Conservation (phyloP, 2,797 vertebrate genomes). For the Eremophila alpestris region DNA sequence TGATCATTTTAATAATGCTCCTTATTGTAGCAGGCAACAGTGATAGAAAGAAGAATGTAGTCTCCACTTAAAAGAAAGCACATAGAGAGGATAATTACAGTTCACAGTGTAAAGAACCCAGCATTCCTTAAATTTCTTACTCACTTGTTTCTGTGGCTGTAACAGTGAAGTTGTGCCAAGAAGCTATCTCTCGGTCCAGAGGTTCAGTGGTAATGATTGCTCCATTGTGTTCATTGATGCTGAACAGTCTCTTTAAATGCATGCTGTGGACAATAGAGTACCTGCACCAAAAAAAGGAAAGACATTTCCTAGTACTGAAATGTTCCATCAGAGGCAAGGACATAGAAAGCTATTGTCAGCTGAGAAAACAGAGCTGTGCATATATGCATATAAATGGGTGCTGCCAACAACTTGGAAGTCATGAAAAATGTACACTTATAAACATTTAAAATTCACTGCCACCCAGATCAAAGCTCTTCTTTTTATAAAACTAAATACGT, state of each 20-base stretch:
- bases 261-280: slow-evolving; percentile 83
- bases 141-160: slow-evolving; percentile 89
- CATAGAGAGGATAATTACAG: slow-evolving; percentile 36
- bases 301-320: background rate
- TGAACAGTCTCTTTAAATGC: slow-evolving; percentile 78
- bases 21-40: slow-evolving; percentile 14
- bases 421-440: slow-evolving; percentile 35
- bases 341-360: background rate
- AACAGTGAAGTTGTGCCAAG: slow-evolving; percentile 91
- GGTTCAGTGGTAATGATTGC: slow-evolving; percentile 79
- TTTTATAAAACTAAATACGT: slow-evolving; percentile 48
- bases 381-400: background rate
- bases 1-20: slow-evolving; percentile 43
- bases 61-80: slow-evolving; percentile 3
- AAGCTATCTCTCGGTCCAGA: slow-evolving; percentile 86
- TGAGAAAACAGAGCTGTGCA: slow-evolving; percentile 4
- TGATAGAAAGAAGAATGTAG: slow-evolving; percentile 1
- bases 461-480: slow-evolving; percentile 49
- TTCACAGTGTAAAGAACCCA: background rate
- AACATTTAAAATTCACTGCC: slow-evolving; percentile 52
- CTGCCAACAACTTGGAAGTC: background rate
- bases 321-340: background rate
- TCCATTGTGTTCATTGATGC: slow-evolving; percentile 86
- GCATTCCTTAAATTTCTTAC: slow-evolving; percentile 30
- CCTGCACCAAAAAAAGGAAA: slow-evolving; percentile 72